phyloP scores from a whole-genome alignment of 1,140 invertebrate genomes.

The Patella vulgata region DNA sequence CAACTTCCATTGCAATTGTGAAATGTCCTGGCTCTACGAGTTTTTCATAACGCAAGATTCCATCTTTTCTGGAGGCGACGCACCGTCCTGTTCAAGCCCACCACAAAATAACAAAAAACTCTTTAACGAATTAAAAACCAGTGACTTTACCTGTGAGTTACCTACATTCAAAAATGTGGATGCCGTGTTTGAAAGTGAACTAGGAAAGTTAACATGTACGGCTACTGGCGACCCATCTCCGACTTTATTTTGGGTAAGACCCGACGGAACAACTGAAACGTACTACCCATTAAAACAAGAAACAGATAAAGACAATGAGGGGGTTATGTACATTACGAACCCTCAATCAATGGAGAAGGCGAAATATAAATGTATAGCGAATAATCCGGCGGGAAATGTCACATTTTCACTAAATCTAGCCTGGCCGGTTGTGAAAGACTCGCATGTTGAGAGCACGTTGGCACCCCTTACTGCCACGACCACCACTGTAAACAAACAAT shows the following conservation, averaged over 20 bases:
- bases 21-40: conserved; percentile 57
- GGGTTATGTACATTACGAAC: conserved; percentile 51
- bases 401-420: conserved; percentile 62
- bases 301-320: conserved; percentile 46
- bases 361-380: conserved; percentile 61
- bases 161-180: conserved; percentile 64
- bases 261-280: conserved; percentile 50
- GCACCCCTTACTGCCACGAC: not conserved
- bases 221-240: conserved; percentile 63
- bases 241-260: conserved; percentile 61
- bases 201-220: conserved; percentile 57
- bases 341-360: conserved; percentile 44
- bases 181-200: conserved; percentile 50
- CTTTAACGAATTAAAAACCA: conserved; percentile 48
- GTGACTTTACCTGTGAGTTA: conserved; percentile 61
- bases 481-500: conserved; percentile 20
- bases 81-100: conserved; percentile 55
- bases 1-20: conserved; percentile 64
- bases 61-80: conserved; percentile 49
- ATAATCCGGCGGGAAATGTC: conserved; percentile 64
- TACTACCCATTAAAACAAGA: conserved; percentile 43
- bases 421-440: conserved; percentile 45
- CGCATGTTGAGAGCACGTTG: conserved; percentile 4
- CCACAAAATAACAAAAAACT: conserved; percentile 38
- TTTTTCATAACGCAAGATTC: conserved; percentile 44